Percentiles rank a stretch among this genome's conserved stretches.
These are phyloP conservation scores for Leptobrachium ailaonicum DNA, from an alignment of 2,113 vertebrate species.

Conservation along the genomic window DNA sequence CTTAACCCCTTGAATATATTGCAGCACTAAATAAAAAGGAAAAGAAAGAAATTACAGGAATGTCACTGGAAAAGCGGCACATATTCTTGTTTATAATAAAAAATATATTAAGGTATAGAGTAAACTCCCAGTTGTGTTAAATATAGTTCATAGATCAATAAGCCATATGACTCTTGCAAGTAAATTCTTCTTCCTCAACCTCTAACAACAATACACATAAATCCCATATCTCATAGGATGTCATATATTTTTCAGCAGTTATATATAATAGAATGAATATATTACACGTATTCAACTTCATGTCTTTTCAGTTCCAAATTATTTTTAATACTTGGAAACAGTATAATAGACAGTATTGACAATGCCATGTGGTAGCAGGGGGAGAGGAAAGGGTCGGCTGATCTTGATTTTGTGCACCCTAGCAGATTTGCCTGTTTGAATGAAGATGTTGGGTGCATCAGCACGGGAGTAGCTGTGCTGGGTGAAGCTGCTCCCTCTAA, in stretches of 20 bases:
- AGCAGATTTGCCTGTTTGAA: too few relatives aligned
- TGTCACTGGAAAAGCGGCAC: conserved; percentile 17
- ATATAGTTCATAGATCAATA: conserved; percentile 39
- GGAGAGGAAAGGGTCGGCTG: too few relatives aligned
- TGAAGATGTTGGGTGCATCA: too few relatives aligned
- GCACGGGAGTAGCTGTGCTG: too few relatives aligned
- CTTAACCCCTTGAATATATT: conserved; percentile 22
- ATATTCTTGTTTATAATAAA: conserved; percentile 39
- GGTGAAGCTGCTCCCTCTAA: too few relatives aligned
- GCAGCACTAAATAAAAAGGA: conserved; percentile 13
- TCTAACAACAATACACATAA: conserved; percentile 14
- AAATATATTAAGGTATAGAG: conserved; percentile 20
- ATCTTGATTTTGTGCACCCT: too few relatives aligned
- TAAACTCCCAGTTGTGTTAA: conserved; percentile 32
- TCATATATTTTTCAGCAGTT: not conserved
- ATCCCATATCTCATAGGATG: not conserved
- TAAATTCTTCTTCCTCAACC: conserved; percentile 17
- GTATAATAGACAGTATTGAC: too few relatives aligned
- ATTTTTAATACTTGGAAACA: too few relatives aligned
- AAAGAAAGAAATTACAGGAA: conserved; percentile 20
- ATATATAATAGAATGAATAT: too few relatives aligned
- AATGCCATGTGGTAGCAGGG: too few relatives aligned
- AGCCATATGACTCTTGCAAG: not conserved
- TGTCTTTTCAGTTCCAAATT: too few relatives aligned
- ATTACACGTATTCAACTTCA: too few relatives aligned